Conservation (phyloP, 2,113 vertebrate species). For the Erythrocebus patas region DNA sequence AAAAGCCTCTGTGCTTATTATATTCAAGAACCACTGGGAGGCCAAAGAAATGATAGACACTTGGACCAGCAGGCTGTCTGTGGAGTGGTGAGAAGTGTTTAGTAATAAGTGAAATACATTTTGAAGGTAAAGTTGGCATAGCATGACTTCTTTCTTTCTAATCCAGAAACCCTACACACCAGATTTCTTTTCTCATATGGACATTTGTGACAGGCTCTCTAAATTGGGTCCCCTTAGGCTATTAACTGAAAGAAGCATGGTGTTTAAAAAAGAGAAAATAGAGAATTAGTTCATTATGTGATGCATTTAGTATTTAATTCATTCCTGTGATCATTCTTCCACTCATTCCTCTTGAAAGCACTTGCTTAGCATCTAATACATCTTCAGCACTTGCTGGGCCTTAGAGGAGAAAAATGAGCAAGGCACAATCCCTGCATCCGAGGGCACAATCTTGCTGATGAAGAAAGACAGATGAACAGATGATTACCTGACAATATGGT, state of each 20-base stretch:
- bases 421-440: background rate
- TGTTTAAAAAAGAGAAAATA: background rate
- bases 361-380: background rate
- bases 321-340: background rate
- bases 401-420: background rate
- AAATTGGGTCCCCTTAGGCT: background rate
- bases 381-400: background rate
- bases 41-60: background rate
- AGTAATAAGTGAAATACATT: too few relatives aligned
- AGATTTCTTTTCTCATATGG: background rate
- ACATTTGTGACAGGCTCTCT: background rate
- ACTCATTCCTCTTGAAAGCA: background rate
- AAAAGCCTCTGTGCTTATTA: fast-evolving
- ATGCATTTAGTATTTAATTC: background rate
- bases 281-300: fast-evolving
- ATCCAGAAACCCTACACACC: background rate
- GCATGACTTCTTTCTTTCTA: background rate
- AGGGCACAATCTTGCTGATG: background rate
- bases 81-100: background rate
- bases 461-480: background rate
- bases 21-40: fast-evolving
- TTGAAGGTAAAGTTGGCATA: background rate
- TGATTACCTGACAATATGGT: fast-evolving
- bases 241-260: background rate
- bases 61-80: background rate